Percentiles rank a stretch among this genome's conserved stretches.
phyloP scores from a whole-genome alignment of 2,113 vertebrate genomes.

The Sclerurus mexicanus region DNA sequence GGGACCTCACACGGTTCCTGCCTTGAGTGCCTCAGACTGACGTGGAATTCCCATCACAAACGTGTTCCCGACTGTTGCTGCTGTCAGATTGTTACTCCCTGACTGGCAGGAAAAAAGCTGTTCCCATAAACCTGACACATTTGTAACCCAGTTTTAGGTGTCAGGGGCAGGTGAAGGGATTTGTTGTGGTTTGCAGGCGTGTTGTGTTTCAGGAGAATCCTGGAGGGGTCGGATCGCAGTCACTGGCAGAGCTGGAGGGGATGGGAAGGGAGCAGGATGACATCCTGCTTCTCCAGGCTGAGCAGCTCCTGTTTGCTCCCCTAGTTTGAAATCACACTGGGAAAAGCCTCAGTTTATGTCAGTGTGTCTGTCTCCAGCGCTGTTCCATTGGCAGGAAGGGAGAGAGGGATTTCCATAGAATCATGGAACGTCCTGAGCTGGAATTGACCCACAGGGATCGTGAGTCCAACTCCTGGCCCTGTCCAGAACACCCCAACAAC shows the following conservation, averaged over 20 bases:
- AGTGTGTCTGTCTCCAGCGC: fast-evolving
- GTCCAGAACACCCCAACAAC: not conserved
- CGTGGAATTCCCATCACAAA: not conserved
- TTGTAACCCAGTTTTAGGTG: not conserved
- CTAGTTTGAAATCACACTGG: not conserved
- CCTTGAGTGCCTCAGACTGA: not conserved
- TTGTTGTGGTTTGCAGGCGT: fast-evolving
- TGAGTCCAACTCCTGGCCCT: not conserved
- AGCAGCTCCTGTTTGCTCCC: not conserved
- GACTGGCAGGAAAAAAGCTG: not conserved
- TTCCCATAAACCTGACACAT: not conserved
- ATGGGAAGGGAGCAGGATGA: fast-evolving
- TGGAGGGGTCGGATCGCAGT: not conserved
- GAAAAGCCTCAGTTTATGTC: not conserved
- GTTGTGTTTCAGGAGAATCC: not conserved
- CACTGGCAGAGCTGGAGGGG: not conserved
- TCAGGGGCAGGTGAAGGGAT: not conserved
- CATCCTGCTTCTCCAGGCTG: not conserved
- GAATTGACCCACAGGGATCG: not conserved
- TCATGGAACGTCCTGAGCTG: not conserved
- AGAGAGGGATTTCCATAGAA: not conserved
- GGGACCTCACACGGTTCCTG: not conserved
- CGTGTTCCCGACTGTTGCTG: not conserved
- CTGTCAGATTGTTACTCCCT: not conserved
- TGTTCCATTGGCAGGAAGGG: not conserved